These are phyloP conservation scores for Stenolophus ochropezus DNA, from an alignment of 2,888 invertebrate genomes.

Conservation along the genomic window DNA sequence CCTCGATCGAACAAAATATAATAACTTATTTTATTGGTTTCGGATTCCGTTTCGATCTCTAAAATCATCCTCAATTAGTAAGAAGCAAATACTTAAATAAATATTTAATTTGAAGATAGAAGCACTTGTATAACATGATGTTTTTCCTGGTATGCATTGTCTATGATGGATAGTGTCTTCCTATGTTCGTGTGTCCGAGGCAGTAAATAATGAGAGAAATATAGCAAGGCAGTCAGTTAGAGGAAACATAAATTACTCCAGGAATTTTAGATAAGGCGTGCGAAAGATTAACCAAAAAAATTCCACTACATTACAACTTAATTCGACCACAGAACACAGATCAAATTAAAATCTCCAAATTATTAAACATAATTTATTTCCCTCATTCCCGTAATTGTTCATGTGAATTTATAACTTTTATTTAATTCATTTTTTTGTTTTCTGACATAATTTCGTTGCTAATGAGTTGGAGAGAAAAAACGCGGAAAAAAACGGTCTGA, in stretches of 20 bases:
- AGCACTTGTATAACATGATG: no score
- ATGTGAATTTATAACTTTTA: conserved; percentile 12
- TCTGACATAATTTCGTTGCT: conserved; percentile 42
- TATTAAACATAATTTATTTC: conserved; percentile 38
- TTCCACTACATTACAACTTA: conserved; percentile 28
- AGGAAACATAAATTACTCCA: conserved; percentile 21
- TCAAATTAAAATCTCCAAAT: conserved; percentile 39
- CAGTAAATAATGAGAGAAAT: conserved; percentile 35
- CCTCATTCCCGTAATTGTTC: conserved; percentile 20
- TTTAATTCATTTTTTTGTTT: conserved; percentile 16
- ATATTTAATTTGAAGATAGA: no score
- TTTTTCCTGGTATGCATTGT: neutral
- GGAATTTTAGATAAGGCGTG: conserved; percentile 27
- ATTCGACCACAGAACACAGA: neutral
- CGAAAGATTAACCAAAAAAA: conserved; percentile 38
- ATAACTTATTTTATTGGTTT: no score
- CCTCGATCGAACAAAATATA: no score
- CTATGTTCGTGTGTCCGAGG: neutral
- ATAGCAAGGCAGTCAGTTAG: conserved; percentile 7
- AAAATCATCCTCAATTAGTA: no score
- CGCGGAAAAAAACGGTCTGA: neutral
- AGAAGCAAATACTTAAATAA: no score
- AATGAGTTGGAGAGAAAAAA: conserved; percentile 19
- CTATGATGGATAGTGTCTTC: neutral
- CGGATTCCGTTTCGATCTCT: no score